Conservation (phyloP, 2,113 vertebrate species). For the Paralichthys olivaceus region DNA sequence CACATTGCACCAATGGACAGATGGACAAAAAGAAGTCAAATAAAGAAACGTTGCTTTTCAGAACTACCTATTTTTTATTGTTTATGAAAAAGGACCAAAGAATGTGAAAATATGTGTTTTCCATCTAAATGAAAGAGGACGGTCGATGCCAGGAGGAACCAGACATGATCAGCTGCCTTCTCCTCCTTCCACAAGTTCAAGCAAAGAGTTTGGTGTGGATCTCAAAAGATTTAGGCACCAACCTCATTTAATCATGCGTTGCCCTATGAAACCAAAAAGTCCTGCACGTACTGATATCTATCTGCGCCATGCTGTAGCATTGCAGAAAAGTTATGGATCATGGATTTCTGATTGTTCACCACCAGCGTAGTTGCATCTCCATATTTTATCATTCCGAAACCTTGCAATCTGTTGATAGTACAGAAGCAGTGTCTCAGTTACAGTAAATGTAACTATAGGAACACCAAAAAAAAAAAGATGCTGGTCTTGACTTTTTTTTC, state of each 20-base stretch:
- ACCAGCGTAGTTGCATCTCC: background rate
- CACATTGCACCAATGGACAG: slow-evolving; percentile 10
- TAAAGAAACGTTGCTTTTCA: background rate
- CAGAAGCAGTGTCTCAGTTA: background rate
- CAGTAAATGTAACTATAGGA: background rate
- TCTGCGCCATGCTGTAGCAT: slow-evolving; percentile 9
- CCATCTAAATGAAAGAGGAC: slow-evolving; percentile 8
- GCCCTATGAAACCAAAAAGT: background rate
- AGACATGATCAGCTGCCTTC: background rate
- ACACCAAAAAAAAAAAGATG: slow-evolving; percentile 1
- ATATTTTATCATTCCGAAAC: background rate
- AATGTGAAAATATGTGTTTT: slow-evolving; percentile 42
- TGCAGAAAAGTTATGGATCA: background rate
- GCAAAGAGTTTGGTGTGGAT: no score
- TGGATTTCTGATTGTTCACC: no score
- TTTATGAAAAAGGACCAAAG: slow-evolving; percentile 66
- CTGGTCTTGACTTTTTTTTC: slow-evolving; percentile 11
- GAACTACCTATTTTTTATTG: slow-evolving; percentile 48
- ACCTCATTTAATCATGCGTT: no score
- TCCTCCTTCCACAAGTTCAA: no score
- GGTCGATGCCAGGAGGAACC: background rate
- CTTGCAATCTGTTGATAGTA: background rate
- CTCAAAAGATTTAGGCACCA: no score
- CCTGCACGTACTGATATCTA: background rate
- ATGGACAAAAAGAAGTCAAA: slow-evolving; percentile 9